These are phyloP conservation scores for Temnothorax nylanderi DNA, from an alignment of 1,140 invertebrate genomes.

Conservation along the genomic window DNA sequence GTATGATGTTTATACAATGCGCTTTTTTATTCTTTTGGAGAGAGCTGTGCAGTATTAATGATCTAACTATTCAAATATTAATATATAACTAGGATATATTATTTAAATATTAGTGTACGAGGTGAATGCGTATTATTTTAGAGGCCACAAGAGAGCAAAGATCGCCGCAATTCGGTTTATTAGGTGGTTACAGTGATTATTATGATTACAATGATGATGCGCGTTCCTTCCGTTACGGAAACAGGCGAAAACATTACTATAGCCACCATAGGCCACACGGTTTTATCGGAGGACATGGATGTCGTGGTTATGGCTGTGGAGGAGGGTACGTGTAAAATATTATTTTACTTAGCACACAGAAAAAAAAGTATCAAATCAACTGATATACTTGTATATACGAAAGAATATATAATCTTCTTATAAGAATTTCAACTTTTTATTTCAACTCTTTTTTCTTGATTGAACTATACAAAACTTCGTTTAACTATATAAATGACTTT, in stretches of 20 bases:
- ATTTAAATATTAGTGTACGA: not conserved
- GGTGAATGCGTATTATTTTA: not conserved
- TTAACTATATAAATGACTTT: too few species aligned
- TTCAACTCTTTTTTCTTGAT: too few species aligned
- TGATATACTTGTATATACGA: too few species aligned
- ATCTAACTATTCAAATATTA: not conserved
- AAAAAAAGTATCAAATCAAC: too few species aligned
- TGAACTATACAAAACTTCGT: too few species aligned
- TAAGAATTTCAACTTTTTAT: too few species aligned
- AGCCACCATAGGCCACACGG: constrained; percentile 28
- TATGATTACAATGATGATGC: constrained; percentile 23
- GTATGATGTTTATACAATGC: not conserved
- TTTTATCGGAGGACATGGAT: constrained; percentile 66
- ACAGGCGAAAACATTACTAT: constrained; percentile 25
- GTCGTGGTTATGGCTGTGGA: constrained; percentile 66
- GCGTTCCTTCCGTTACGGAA: constrained; percentile 2
- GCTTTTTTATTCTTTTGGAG: not conserved
- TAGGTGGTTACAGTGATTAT: constrained; percentile 40
- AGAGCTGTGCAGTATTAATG: not conserved
- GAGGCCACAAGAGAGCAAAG: constrained; percentile 57
- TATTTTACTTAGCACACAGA: not conserved
- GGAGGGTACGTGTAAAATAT: constrained; percentile 53
- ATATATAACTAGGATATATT: not conserved
- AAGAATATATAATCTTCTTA: too few species aligned
- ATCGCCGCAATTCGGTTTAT: constrained; percentile 66